Evolutionary conservation across 2,113 vertebrate genomes (phyloP), one percentile per base, ranked within the genome.

Genomic region (Poeciliopsis prolifica): DNA sequence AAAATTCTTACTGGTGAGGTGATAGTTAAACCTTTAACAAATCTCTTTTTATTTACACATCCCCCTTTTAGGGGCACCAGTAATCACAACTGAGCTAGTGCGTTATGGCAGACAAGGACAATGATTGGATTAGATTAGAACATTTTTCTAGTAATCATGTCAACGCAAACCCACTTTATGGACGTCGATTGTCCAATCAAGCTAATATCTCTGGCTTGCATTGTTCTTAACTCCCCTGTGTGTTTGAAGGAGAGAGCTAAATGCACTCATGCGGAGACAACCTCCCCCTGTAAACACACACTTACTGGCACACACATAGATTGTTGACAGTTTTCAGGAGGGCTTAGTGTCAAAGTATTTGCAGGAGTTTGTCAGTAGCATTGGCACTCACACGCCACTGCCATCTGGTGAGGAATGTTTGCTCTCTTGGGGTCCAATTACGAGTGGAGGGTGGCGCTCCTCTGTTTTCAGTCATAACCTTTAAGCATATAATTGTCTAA

Each of bases 361-460:
- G 77, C 42, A 64, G 66, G 61, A 42, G 73, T 75, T 33, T 73
- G 72, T 67, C 63, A 5, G 14, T 48, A 48, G 44, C 75, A 76
- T 70, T 74, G 44, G 70, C 62, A 61, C 65, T 61, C 70, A 35
- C 68, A 82, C 81, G 71, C 68, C 71, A 48, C 44, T 58, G 19
- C 51, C 69, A 88, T 93, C 86, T 91, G 68, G 84, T 86, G 77
- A 87, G 79, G 88, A 89, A 82, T 93, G 92, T 93, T 93, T 93
- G 88, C 80, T 84, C 74, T 87, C 87, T 37, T 58, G 75, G 87
- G 86, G 78, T 89, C 87, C 83, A 78, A 89, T 92, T 91, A 89
- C 40, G 74, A 72, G 67, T 74, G 68, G 77, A 84, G 84, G 72
- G 40, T 61, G 40, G 30, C 62, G 62, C 42, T 79, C 75, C 68